phyloP scores from a whole-genome alignment of 2,113 vertebrate species.

The Zootoca vivipara region DNA sequence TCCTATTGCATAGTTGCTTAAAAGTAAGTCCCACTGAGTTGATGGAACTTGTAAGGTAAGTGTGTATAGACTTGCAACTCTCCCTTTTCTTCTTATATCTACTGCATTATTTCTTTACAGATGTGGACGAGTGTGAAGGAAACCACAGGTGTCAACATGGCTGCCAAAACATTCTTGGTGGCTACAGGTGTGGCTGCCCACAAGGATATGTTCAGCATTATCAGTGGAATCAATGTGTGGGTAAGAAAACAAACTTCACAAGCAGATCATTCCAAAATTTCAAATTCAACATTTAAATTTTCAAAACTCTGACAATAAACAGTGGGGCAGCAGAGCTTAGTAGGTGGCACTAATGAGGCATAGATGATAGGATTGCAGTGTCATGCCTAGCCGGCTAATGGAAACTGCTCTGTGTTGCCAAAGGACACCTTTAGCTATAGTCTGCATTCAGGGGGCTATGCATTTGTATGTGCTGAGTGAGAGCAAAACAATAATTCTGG shows the following conservation, averaged over 20 bases:
- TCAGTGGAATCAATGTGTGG: constrained; percentile 90
- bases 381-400: background rate
- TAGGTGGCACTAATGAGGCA: background rate
- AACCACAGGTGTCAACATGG: constrained; percentile 86
- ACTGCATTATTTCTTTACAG: constrained; percentile 51
- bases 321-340: background rate
- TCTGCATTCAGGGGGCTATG: background rate
- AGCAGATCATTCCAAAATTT: background rate
- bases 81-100: background rate
- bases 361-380: background rate
- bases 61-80: background rate
- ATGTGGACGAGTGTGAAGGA: constrained; percentile 85
- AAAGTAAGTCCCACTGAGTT: background rate
- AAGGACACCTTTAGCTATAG: background rate
- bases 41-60: background rate
- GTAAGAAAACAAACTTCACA: constrained; percentile 69
- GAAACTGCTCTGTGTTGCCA: background rate
- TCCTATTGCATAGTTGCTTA: background rate
- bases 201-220: constrained; percentile 86
- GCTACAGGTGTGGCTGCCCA: constrained; percentile 85
- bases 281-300: background rate
- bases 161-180: constrained; percentile 84
- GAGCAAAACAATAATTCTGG: background rate
- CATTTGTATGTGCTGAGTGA: background rate
- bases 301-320: background rate